Base-by-base conservation (phyloP, 2,113 vertebrate genomes). In the Anarhynchus alexandrinus region DNA sequence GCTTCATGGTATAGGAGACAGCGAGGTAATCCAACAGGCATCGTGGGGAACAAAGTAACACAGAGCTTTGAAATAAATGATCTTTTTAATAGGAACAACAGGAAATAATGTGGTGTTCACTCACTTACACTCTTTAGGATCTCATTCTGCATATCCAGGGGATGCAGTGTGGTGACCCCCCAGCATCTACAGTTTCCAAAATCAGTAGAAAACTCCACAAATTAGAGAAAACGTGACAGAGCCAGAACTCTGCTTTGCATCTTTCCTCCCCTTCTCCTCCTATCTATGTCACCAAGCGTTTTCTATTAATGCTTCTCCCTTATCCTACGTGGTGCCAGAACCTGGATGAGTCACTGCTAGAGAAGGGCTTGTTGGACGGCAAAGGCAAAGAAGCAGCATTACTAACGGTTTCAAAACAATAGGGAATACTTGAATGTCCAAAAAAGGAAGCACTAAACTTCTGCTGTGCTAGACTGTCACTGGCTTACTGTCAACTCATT, bases 401-500 rank as follows among this genome's bases (percentile, higher is more conserved):
- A 55, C 36, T 72, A 85, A 89, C 2, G 5, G 67, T 80, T 96
- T 82, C 40, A 66, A 96, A 95, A 96, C 94, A 95, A 97, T 94
- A 59, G 92, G 85, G 92, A 93, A 86, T 90, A 86, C 71, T 91
- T 65, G 4, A 86, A 85, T 95, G 82, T 90, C 96, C 96, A 97
- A 96, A 97, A 96, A 96, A 96, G 96, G 97, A 95, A 97, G 90
- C 80, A 80, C 42, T 93, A 91, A 86, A 93, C 94, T 96, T 97
- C 45, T 93, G 54, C 83, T 96, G 23, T 90, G 86, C 40, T 72
- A 86, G 90, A 73, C 82, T 85, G 61, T 90, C 84, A 80, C 85
- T 96, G 97, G 93, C 94, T 89, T 96, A 65, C 69, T 91, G 90
- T 97, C 96, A 97, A 82, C 67, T 93, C 72, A 94, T 96, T 96